Percentiles rank a stretch among this genome's conserved stretches.
Evolutionary conservation across 2,113 vertebrate species (phyloP).

Genomic region (Pelecanus crispus): DNA sequence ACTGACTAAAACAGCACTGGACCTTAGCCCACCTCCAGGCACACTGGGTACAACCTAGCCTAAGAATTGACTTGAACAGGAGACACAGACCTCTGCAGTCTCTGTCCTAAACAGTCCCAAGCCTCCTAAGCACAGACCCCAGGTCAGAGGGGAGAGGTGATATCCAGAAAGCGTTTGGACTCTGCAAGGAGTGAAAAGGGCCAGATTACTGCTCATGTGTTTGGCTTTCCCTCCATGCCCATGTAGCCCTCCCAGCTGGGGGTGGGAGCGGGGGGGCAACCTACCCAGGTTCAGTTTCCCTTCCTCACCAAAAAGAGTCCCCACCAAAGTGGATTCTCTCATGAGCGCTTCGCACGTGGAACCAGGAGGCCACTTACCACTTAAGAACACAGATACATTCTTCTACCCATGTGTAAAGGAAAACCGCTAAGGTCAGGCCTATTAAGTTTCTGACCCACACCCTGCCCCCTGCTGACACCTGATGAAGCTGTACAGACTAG

Average conservation of each 20-base stretch:
- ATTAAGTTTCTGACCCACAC: background rate
- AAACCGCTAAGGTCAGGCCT: background rate
- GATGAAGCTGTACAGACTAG: background rate
- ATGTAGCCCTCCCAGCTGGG: too few relatives aligned
- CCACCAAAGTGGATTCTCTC: background rate
- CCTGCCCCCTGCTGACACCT: background rate
- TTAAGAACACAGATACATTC: background rate
- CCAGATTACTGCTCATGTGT: fast-evolving
- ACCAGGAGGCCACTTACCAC: background rate
- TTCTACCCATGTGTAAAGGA: background rate
- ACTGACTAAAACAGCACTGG: background rate
- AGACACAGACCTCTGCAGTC: background rate
- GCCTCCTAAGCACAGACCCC: background rate
- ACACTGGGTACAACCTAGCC: too few relatives aligned
- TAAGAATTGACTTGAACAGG: background rate
- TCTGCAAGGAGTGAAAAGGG: background rate
- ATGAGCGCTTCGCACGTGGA: fast-evolving
- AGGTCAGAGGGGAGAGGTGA: background rate
- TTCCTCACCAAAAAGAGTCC: background rate
- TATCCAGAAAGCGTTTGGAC: background rate
- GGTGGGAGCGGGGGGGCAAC: background rate
- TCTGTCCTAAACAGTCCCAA: background rate
- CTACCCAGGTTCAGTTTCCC: background rate
- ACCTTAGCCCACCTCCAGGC: background rate
- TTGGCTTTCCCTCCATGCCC: background rate